Evolutionary conservation across 2,888 invertebrate species (phyloP).

Genomic region (Meiosimyza platycephala): DNA sequence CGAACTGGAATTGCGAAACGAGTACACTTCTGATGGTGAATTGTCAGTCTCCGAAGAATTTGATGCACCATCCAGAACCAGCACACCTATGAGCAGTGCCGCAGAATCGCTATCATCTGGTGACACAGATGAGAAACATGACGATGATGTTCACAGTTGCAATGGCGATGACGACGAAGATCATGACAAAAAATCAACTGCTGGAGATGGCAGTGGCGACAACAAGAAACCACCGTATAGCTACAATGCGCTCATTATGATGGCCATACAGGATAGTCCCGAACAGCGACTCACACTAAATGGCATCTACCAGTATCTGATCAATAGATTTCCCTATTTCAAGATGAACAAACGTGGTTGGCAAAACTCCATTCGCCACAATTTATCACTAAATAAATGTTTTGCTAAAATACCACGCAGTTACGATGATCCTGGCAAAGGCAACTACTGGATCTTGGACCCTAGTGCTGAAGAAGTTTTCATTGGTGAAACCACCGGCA

Average conservation of each 20-base stretch:
- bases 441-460: slow-evolving; percentile 99
- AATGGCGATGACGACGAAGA: slow-evolving; percentile 51
- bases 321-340: slow-evolving; percentile 98
- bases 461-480: slow-evolving; percentile 98
- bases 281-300: slow-evolving; percentile 93
- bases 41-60: slow-evolving; percentile 61
- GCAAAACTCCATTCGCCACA: slow-evolving; percentile 99
- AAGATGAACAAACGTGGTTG: slow-evolving; percentile 98
- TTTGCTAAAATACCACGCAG: slow-evolving; percentile 97
- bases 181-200: slow-evolving; percentile 46
- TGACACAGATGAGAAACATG: slow-evolving; percentile 50
- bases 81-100: slow-evolving; percentile 65
- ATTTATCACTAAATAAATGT: slow-evolving; percentile 96
- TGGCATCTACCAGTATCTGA: slow-evolving; percentile 98
- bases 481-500: slow-evolving; percentile 97
- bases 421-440: slow-evolving; percentile 99
- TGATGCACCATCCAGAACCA: slow-evolving; percentile 61
- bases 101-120: slow-evolving; percentile 58
- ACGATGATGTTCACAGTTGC: slow-evolving; percentile 39
- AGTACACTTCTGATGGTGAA: slow-evolving; percentile 58
- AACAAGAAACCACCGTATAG: slow-evolving; percentile 96
- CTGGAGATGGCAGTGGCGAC: slow-evolving; percentile 49
- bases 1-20: slow-evolving; percentile 38
- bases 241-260: slow-evolving; percentile 99
- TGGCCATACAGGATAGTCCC: slow-evolving; percentile 97